Conservation (phyloP, 2,797 vertebrate species). For the Trachops cirrhosus region DNA sequence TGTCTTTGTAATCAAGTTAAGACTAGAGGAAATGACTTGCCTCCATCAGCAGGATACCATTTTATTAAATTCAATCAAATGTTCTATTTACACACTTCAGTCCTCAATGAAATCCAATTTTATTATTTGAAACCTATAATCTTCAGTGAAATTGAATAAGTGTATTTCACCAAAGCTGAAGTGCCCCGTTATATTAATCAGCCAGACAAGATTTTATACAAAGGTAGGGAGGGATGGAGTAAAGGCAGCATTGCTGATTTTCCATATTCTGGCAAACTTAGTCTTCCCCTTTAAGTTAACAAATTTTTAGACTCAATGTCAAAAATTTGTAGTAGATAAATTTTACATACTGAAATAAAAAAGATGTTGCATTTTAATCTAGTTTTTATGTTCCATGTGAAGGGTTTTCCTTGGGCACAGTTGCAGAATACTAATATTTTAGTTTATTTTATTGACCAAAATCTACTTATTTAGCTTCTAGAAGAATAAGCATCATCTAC, state of each 20-base stretch:
- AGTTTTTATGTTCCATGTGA: neutral
- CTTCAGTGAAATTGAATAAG: constrained; percentile 72
- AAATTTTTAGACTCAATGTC: neutral
- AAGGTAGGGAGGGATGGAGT: neutral
- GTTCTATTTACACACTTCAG: constrained; percentile 79
- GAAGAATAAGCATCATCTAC: neutral
- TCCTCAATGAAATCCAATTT: constrained; percentile 75
- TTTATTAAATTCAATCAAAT: constrained; percentile 78
- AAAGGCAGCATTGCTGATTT: neutral
- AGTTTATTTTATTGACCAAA: neutral
- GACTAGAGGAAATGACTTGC: constrained; percentile 71
- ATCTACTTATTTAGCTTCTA: neutral
- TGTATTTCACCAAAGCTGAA: constrained; percentile 69
- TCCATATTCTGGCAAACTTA: neutral
- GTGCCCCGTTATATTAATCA: constrained; percentile 68
- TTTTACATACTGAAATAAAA: neutral
- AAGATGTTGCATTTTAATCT: neutral
- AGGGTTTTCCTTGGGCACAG: neutral
- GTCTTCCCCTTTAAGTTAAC: neutral
- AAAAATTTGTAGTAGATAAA: constrained; percentile 24
- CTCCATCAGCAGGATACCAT: constrained; percentile 68
- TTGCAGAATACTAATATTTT: neutral
- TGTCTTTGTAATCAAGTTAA: constrained; percentile 72
- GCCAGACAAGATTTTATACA: constrained; percentile 38
- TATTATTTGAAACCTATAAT: constrained; percentile 77